phyloP scores from a whole-genome alignment of 2,113 vertebrate species.

The Platichthys flesus region DNA sequence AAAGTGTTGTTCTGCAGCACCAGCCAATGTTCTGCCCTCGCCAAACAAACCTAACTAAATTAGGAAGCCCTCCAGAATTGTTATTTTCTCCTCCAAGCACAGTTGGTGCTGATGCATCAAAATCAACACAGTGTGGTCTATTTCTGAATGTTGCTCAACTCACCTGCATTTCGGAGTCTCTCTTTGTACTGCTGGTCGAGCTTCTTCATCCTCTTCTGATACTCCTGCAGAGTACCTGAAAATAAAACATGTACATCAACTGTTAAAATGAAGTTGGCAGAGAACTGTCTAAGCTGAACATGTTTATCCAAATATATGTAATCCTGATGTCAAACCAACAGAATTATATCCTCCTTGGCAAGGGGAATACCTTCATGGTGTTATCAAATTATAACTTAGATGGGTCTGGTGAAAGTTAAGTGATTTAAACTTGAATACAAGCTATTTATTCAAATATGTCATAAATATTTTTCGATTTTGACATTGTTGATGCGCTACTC shows the following conservation, averaged over 20 bases:
- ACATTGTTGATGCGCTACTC: not conserved
- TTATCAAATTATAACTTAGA: too few relatives aligned
- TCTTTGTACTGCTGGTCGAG: slow-evolving; percentile 98
- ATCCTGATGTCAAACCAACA: too few relatives aligned
- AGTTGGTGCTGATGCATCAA: not conserved
- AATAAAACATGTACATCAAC: not conserved
- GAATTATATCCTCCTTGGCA: too few relatives aligned
- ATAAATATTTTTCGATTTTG: not conserved
- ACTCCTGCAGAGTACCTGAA: slow-evolving; percentile 95
- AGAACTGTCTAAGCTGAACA: too few relatives aligned
- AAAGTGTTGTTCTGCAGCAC: not conserved
- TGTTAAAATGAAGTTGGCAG: too few relatives aligned
- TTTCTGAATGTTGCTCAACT: slow-evolving; percentile 23
- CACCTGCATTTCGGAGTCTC: slow-evolving; percentile 94
- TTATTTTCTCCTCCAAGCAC: not conserved
- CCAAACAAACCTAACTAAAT: slow-evolving; percentile 13
- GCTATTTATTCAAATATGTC: not conserved
- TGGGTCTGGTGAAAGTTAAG: too few relatives aligned
- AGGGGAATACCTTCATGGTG: not conserved
- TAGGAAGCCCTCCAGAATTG: not conserved
- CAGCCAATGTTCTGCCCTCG: not conserved
- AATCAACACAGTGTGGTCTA: not conserved
- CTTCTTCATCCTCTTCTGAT: slow-evolving; percentile 99
- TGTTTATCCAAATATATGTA: too few relatives aligned
- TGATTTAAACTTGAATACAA: too few relatives aligned